A percentile compares a stretch with the other conserved stretches of the same genome.
Evolutionary conservation across 92 coral and sea anemone species (phyloP).

Genomic region (Nematostella vectensis): DNA sequence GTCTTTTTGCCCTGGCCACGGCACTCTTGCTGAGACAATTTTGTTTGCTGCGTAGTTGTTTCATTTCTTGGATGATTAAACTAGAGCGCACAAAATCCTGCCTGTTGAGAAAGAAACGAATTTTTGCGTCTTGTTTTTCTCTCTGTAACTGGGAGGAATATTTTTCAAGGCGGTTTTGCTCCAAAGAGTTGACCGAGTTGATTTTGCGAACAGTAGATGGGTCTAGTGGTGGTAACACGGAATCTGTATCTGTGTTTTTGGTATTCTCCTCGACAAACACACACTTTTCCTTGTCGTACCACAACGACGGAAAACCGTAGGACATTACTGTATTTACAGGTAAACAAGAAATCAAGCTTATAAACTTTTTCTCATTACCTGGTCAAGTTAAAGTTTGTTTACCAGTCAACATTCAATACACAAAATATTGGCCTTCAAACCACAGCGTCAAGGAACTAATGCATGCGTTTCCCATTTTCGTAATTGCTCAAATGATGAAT

Average conservation of each 20-base stretch:
- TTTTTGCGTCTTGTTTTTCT: constrained; percentile 32
- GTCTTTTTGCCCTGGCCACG: not conserved
- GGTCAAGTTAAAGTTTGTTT: no score
- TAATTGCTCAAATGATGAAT: no score
- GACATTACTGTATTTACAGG: no score
- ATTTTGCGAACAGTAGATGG: constrained; percentile 25
- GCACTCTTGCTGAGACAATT: not conserved
- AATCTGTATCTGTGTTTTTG: constrained; percentile 20
- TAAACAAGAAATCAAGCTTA: no score
- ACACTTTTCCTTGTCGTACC: not conserved
- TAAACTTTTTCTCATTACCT: no score
- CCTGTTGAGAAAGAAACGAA: constrained; percentile 19
- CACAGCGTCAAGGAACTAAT: no score
- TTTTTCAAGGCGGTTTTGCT: constrained; percentile 29
- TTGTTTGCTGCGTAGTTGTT: not conserved
- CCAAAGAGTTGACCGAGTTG: constrained; percentile 21
- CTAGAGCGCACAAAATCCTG: constrained; percentile 34
- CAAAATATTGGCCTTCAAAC: no score
- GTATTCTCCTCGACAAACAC: not conserved
- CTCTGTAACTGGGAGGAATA: constrained; percentile 26
- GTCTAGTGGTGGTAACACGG: constrained; percentile 36
- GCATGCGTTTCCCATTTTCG: no score
- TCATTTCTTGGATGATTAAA: constrained; percentile 19
- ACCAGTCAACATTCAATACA: no score
- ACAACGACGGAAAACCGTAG: no score